Evolutionary conservation across 92 coral and sea anemone genomes (phyloP).

Genomic region (Chrysogorgia sp.): DNA sequence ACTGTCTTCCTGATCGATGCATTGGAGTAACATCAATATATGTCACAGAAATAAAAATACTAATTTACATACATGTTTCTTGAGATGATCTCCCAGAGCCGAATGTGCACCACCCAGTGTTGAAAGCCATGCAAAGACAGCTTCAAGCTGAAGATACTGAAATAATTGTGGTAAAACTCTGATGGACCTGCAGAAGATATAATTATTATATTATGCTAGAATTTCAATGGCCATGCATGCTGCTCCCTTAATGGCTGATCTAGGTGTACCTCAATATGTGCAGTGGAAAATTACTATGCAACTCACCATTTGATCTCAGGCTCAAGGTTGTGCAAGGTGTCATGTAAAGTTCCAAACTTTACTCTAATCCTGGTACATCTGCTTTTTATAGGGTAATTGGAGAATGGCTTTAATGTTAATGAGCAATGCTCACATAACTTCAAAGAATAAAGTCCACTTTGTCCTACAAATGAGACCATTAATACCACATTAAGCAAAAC

Average conservation of each 20-base stretch:
- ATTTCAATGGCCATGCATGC: no score
- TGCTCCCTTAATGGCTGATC: no score
- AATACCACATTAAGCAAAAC: neutral
- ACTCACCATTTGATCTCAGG: conserved; percentile 40
- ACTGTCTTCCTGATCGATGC: no score
- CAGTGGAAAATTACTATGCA: neutral
- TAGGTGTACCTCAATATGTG: no score
- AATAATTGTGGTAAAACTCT: conserved; percentile 62
- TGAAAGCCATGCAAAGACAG: conserved; percentile 91
- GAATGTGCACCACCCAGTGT: conserved; percentile 99
- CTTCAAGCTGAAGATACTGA: conserved; percentile 73
- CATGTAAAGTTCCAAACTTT: neutral
- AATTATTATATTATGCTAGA: neutral
- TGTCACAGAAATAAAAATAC: neutral
- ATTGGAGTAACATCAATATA: no score
- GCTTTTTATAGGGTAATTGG: neutral
- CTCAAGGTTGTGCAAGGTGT: conserved; percentile 25
- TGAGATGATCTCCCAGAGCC: conserved; percentile 85
- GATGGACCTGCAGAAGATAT: conserved; percentile 63
- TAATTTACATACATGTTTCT: conserved; percentile 54
- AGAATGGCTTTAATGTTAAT: neutral
- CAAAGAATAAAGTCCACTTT: neutral
- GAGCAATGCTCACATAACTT: conserved; percentile 31
- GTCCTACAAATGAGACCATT: neutral
- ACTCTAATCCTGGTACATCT: neutral